A percentile compares a stretch with the other conserved stretches of the same genome.
phyloP scores from a whole-genome alignment of 1,140 invertebrate species.

The Stenopsyche tienmushanensis region DNA sequence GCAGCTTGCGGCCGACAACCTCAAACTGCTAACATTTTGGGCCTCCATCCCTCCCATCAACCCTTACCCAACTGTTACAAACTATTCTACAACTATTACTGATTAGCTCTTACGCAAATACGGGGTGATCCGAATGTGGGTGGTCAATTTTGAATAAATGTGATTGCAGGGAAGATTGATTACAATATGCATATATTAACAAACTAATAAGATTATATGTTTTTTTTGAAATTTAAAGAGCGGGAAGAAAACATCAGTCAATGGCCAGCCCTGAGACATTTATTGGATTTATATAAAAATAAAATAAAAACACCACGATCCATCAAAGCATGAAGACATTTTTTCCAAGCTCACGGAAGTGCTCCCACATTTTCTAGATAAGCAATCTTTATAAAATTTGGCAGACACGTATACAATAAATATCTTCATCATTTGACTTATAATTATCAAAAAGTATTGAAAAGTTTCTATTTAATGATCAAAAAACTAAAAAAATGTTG shows the following conservation, averaged over 20 bases:
- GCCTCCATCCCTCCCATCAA: background rate
- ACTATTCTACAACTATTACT: constrained; percentile 1
- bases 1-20: constrained; percentile 8
- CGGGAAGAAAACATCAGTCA: background rate
- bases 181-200: background rate
- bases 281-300: background rate
- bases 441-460: too few relatives aligned
- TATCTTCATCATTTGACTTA: too few relatives aligned
- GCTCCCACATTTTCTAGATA: too few relatives aligned
- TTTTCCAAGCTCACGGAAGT: too few relatives aligned
- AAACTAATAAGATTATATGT: background rate
- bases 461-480: too few relatives aligned
- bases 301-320: too few relatives aligned
- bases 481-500: too few relatives aligned
- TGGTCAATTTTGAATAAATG: background rate
- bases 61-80: background rate
- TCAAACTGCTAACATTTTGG: background rate
- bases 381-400: too few relatives aligned
- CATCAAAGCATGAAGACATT: too few relatives aligned
- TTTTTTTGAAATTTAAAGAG: background rate
- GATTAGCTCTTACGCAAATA: constrained; percentile 1
- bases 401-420: too few relatives aligned
- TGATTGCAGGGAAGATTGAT: background rate
- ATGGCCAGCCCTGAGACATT: background rate
- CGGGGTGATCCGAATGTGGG: background rate